A percentile compares a stretch with the other conserved stretches of the same genome.
Evolutionary conservation across 2,888 invertebrate genomes (phyloP).

Genomic region (Drosophila histrio): DNA sequence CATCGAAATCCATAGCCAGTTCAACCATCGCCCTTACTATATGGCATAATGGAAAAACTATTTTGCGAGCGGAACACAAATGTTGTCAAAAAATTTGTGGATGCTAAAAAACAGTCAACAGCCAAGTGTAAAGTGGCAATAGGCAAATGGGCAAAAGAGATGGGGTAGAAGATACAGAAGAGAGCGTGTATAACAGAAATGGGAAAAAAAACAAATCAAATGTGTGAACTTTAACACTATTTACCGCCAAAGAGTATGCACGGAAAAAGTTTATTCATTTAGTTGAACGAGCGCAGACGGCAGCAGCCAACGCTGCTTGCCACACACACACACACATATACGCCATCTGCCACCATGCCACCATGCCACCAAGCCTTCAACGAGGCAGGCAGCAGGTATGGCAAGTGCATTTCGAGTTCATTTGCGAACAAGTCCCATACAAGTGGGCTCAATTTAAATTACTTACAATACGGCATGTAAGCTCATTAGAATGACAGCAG

Average conservation of each 20-base stretch:
- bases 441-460: conserved; percentile 70
- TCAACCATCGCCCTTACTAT: conserved; percentile 5
- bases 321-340: conserved; percentile 7
- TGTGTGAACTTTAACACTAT: conserved; percentile 80
- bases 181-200: conserved; percentile 45
- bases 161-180: background rate
- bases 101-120: conserved; percentile 74
- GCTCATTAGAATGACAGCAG: conserved; percentile 60
- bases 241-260: conserved; percentile 78
- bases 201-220: conserved; percentile 65
- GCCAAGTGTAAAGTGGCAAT: conserved; percentile 24
- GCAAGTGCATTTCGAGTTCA: conserved; percentile 63
- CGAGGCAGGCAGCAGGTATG: background rate
- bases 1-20: background rate
- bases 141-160: background rate
- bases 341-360: background rate
- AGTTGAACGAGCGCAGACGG: conserved; percentile 73
- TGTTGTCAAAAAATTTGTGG: conserved; percentile 78
- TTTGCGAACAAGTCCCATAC: conserved; percentile 49
- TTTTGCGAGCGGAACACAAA: conserved; percentile 67
- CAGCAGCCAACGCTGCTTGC: conserved; percentile 40
- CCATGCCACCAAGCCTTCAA: background rate
- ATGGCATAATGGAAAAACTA: conserved; percentile 78
- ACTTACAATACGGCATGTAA: conserved; percentile 62
- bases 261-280: conserved; percentile 78